These are phyloP conservation scores for Drosophila rellima DNA, from an alignment of 2,888 invertebrate species.

Conservation along the genomic window DNA sequence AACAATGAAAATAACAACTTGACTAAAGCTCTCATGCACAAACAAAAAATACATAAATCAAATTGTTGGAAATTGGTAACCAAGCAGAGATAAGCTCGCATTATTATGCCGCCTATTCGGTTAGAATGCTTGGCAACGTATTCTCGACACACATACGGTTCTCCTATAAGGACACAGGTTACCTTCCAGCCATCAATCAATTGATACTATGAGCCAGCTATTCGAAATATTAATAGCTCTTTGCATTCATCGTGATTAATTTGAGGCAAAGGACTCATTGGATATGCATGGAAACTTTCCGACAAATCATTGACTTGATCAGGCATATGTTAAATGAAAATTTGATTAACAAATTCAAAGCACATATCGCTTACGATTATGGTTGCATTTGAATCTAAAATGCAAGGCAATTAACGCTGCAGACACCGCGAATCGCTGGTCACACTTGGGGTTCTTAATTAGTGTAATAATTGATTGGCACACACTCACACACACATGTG, in stretches of 20 bases:
- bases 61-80: slow-evolving; percentile 77
- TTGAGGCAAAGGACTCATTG: slow-evolving; percentile 40
- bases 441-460: slow-evolving; percentile 46
- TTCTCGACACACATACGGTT: slow-evolving; percentile 18
- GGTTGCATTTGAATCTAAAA: slow-evolving; percentile 52
- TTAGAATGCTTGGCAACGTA: slow-evolving; percentile 33
- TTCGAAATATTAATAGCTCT: slow-evolving; percentile 65
- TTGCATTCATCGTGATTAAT: slow-evolving; percentile 35
- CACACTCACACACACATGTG: slow-evolving; percentile 26
- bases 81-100: slow-evolving; percentile 78
- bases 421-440: slow-evolving; percentile 20
- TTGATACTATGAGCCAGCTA: slow-evolving; percentile 58
- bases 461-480: slow-evolving; percentile 42
- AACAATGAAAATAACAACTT: slow-evolving; percentile 21
- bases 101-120: slow-evolving; percentile 70
- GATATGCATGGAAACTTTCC: slow-evolving; percentile 59
- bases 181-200: slow-evolving; percentile 74
- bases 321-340: slow-evolving; percentile 48
- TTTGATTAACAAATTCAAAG: slow-evolving; percentile 55
- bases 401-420: slow-evolving; percentile 47
- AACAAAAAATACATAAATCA: slow-evolving; percentile 78
- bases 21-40: slow-evolving; percentile 48
- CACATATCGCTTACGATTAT: not conserved
- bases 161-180: slow-evolving; percentile 38
- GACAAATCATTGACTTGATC: slow-evolving; percentile 54